Evolutionary conservation across 1,140 invertebrate species (phyloP), one percentile per base, ranked within the genome.

Genomic region (Bombus huntii): DNA sequence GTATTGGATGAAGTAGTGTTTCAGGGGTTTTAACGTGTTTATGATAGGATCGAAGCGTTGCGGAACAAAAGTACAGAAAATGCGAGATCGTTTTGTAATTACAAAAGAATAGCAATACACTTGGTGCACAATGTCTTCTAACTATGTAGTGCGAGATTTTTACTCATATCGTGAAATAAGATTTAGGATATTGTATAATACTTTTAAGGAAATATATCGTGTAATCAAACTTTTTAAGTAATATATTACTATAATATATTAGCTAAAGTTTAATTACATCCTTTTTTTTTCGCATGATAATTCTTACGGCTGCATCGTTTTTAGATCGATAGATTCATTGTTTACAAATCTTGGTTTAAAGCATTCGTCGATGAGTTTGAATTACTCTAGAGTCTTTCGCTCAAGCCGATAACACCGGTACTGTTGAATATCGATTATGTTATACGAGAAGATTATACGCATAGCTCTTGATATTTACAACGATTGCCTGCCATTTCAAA

Each of bases 71-170:
- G 5, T 47, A 47, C 9, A 47, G n/a, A 73, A 34, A n/a, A 31
- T n/a, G 25, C 37, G 12, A 13, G 18, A 47, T 31, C n/a, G 22
- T 73, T 71, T 59, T 28, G 39, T n/a, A 71, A 62, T 57, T 31
- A 44, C 10, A 22, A 37, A 47, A 34, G n/a, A 87, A 18, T 59
- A 74, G 12, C 59, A 66, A 71, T 71, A 86, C 28, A 47, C 71
- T 34, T 70, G 83, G 15, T 18, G 53, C 31, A 18, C 22, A 62
- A 75, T 42, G 77, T 86, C 86, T 86, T 70, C 12, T 62, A 59
- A 62, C 68, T 70, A 22, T 53, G 47, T 53, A 31, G 3, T 12
- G 53, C 28, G 28, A 72, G 34, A 15, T 44, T 12, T 39, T 73
- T 15, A 8, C 44, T 71, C 68, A 37, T 53, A 25, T 10, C 81